Percentiles rank a stretch among this genome's conserved stretches.
These are phyloP conservation scores for Drosophila truncata DNA, from an alignment of 1,140 invertebrate species.

Conservation along the genomic window DNA sequence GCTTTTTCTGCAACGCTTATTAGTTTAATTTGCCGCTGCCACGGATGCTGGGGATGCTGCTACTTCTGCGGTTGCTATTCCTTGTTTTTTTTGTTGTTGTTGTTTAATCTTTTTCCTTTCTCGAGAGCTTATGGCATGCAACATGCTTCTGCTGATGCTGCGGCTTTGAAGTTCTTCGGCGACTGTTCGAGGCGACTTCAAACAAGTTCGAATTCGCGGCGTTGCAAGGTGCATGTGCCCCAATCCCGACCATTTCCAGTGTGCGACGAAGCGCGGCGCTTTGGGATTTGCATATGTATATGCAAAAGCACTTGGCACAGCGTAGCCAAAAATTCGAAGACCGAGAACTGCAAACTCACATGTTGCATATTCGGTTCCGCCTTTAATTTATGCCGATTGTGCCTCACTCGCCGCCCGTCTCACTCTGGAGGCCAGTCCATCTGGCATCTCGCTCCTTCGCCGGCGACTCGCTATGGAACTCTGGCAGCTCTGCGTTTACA, in stretches of 20 bases:
- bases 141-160: slow-evolving; percentile 73
- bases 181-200: slow-evolving; percentile 53
- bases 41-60: slow-evolving; percentile 33
- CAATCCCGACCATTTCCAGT: slow-evolving; percentile 33
- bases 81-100: slow-evolving; percentile 5
- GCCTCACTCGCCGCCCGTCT: slow-evolving; percentile 14
- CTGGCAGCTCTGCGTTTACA: slow-evolving; percentile 59
- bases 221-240: slow-evolving; percentile 66
- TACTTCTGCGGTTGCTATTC: slow-evolving; percentile 31
- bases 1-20: slow-evolving; percentile 76
- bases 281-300: slow-evolving; percentile 76
- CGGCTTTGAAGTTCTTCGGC: slow-evolving; percentile 37
- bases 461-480: slow-evolving; percentile 28
- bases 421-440: slow-evolving; percentile 7
- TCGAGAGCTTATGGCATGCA: slow-evolving; percentile 68
- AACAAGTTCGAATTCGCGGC: slow-evolving; percentile 82
- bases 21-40: slow-evolving; percentile 77
- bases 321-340: slow-evolving; percentile 65
- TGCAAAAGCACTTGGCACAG: slow-evolving; percentile 74
- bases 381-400: slow-evolving; percentile 77
- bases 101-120: slow-evolving; percentile 30
- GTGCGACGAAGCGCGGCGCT: slow-evolving; percentile 17
- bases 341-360: slow-evolving; percentile 63
- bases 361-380: slow-evolving; percentile 65
- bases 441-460: slow-evolving; percentile 9